Evolutionary conservation across 2,888 invertebrate genomes (phyloP), one percentile per base, ranked within the genome.

Genomic region (Patella caerulea): DNA sequence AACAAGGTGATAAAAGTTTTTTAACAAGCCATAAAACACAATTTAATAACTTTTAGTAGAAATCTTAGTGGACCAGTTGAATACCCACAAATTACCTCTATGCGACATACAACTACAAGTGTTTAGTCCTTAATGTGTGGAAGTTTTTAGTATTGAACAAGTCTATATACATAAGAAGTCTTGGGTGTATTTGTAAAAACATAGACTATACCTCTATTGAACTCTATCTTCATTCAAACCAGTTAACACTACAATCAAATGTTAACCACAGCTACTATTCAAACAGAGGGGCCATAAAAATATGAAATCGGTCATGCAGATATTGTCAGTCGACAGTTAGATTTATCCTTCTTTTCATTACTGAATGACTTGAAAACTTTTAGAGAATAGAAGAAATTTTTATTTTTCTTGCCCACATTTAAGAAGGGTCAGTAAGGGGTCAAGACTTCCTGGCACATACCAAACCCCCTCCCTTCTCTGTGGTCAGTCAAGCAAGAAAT

Each of bases 281-380:
- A 65, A 65, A 65, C 24, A 65, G 24, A n/a, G 45, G 24, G 19
- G 19, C 65, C 65, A 65, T 65, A 65, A 65, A 65, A 65, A 24
- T 65, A n/a, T 65, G 65, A 65, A 65, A 65, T 65, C 65, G 65
- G 65, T 65, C 65, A 65, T 65, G 65, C 65, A 65, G 65, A 65
- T 65, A 65, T 65, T 65, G 19, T 24, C 19, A 65, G 65, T 12
- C 11, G 65, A 65, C 65, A 24, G 65, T 24, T 65, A 24, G 65
- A 65, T 24, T 45, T 24, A 65, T 65, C 65, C 14, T 65, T 65
- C 65, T 65, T 65, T 65, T 65, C 65, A 65, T 24, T 45, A 45
- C 45, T 45, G 45, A 45, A 45, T 45, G 45, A 45, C 45, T 45
- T 45, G 45, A 45, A 45, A 45, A 45, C 45, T 45, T 45, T 45